phyloP scores from a whole-genome alignment of 2,888 invertebrate genomes.

The Endomychus coccineus region DNA sequence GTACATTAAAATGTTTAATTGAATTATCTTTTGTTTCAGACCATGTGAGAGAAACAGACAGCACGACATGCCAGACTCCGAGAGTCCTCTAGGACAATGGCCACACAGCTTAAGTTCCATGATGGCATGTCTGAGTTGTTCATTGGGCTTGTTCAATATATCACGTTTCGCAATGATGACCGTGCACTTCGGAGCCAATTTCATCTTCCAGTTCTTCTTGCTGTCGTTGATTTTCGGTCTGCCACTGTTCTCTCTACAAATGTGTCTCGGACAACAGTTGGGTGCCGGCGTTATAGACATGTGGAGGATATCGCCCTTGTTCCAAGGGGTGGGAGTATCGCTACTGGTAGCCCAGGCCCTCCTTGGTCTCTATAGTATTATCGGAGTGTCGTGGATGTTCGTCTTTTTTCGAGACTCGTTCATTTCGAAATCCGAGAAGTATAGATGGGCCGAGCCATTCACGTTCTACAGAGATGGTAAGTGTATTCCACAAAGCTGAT shows the following conservation, averaged over 20 bases:
- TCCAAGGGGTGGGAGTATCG: constrained; percentile 83
- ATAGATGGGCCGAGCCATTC: constrained; percentile 74
- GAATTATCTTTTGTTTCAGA: constrained; percentile 39
- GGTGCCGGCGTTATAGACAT: constrained; percentile 81
- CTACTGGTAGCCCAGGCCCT: constrained; percentile 71
- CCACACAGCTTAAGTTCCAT: constrained; percentile 68
- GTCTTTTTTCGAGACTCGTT: constrained; percentile 84
- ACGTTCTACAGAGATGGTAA: constrained; percentile 60
- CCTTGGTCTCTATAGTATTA: constrained; percentile 78
- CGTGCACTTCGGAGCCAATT: constrained; percentile 81
- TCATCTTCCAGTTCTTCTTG: constrained; percentile 81
- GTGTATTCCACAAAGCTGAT: too few relatives aligned
- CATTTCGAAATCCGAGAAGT: constrained; percentile 68
- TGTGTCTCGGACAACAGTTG: constrained; percentile 78
- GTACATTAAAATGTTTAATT: too few relatives aligned
- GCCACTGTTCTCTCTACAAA: constrained; percentile 76
- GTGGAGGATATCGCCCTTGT: constrained; percentile 90
- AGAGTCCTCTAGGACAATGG: constrained; percentile 56
- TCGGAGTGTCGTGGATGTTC: constrained; percentile 87
- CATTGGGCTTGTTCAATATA: constrained; percentile 81
- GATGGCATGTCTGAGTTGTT: constrained; percentile 77
- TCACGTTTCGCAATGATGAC: constrained; percentile 81
- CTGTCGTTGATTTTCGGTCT: constrained; percentile 64
- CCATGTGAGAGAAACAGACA: constrained; percentile 47
- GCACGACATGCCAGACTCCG: constrained; percentile 44